Evolutionary conservation across 2,113 vertebrate genomes (phyloP).

Genomic region (Dicaeum eximium): DNA sequence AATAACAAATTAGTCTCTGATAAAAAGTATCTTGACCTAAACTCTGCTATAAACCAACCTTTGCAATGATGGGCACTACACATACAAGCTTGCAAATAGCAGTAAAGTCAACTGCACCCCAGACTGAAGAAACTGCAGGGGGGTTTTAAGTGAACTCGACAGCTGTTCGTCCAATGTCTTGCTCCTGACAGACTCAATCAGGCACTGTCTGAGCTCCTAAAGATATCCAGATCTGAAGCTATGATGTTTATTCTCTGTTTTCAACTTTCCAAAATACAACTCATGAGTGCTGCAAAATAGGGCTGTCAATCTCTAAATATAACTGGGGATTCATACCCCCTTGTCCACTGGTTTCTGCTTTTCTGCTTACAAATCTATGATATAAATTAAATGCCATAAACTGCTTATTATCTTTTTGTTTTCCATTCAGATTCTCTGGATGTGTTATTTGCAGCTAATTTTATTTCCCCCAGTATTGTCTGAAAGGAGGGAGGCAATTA

Average conservation of each 20-base stretch:
- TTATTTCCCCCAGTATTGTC: not conserved
- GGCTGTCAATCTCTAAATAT: not conserved
- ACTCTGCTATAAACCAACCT: not conserved
- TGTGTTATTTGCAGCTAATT: not conserved
- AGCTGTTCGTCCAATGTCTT: not conserved
- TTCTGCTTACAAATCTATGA: not conserved
- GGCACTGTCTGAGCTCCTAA: not conserved
- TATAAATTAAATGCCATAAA: conserved; percentile 30
- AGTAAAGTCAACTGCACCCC: not conserved
- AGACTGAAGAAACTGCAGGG: not conserved
- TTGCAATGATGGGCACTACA: not conserved
- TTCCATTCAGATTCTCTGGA: not conserved
- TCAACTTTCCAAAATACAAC: not conserved
- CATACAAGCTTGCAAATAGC: not conserved
- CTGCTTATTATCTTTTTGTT: not conserved
- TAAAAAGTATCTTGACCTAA: not conserved
- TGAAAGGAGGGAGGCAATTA: not conserved
- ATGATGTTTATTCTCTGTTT: not conserved
- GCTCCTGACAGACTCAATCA: not conserved
- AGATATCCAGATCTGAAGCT: not conserved
- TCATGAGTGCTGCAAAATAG: not conserved
- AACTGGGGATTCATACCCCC: not conserved
- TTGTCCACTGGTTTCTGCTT: not conserved
- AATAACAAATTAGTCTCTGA: not conserved
- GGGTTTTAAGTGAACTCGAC: not conserved